Conservation (phyloP, 2,888 invertebrate genomes). For the Anticlea derivata region DNA sequence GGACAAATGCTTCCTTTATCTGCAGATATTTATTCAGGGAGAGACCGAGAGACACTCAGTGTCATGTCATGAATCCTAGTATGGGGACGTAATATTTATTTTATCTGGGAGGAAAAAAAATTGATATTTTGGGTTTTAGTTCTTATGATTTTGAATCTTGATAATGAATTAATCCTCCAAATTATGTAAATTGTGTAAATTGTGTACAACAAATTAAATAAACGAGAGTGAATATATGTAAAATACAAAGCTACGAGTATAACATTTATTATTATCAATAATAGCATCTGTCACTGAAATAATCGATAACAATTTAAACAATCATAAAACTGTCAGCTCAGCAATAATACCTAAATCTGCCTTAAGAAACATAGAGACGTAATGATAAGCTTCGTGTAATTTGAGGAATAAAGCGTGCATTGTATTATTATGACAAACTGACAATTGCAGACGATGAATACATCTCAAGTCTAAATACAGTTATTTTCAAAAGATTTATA, state of each 20-base stretch:
- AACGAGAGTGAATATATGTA: no score
- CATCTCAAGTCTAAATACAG: constrained; percentile 20
- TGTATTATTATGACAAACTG: constrained; percentile 17
- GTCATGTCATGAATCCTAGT: no score
- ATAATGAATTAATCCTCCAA: no score
- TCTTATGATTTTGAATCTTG: no score
- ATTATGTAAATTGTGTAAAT: no score
- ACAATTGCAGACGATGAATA: constrained; percentile 16
- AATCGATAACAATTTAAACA: constrained; percentile 5
- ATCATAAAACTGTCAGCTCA: neutral
- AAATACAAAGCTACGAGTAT: neutral
- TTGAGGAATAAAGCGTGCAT: constrained; percentile 9
- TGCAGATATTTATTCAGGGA: no score
- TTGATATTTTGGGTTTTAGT: no score
- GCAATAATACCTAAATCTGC: constrained; percentile 6
- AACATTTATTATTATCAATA: neutral
- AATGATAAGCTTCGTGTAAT: constrained; percentile 17
- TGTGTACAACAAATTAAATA: no score
- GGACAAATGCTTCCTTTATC: no score
- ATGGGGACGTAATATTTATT: no score
- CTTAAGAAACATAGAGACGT: constrained; percentile 11
- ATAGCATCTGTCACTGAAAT: neutral
- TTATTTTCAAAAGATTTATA: constrained; percentile 17
- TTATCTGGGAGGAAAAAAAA: no score
- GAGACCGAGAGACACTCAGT: no score